These are phyloP conservation scores for Podabrus alpinus DNA, from an alignment of 2,888 invertebrate genomes.

Conservation along the genomic window DNA sequence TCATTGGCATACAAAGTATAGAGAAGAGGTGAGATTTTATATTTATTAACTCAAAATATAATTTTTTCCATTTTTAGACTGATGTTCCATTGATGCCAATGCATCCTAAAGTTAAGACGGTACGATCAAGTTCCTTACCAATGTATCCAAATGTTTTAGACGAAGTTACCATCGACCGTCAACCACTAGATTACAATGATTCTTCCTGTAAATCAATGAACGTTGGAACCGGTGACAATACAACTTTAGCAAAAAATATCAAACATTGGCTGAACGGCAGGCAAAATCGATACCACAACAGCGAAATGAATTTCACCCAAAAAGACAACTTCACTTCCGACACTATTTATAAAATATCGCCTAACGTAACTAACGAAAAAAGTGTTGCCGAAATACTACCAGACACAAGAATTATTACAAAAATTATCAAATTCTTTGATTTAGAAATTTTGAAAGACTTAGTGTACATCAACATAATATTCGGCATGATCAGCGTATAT, in stretches of 20 bases:
- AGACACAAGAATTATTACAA: constrained; percentile 39
- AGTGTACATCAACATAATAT: constrained; percentile 70
- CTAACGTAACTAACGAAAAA: background rate
- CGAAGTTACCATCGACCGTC: background rate
- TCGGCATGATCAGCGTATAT: constrained; percentile 72
- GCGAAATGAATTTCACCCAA: background rate
- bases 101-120: background rate
- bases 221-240: background rate
- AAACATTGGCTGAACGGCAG: background rate
- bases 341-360: background rate
- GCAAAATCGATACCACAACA: background rate
- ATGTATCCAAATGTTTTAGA: background rate
- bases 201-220: background rate
- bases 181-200: background rate
- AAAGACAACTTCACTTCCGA: background rate
- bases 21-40: constrained; percentile 31
- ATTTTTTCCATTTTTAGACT: background rate
- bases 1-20: constrained; percentile 68
- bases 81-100: background rate
- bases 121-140: background rate
- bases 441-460: constrained; percentile 70
- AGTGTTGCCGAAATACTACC: background rate
- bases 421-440: constrained; percentile 69
- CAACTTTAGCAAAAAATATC: background rate
- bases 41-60: background rate